phyloP scores from a whole-genome alignment of 2,888 invertebrate genomes.

The Gibbula magus region DNA sequence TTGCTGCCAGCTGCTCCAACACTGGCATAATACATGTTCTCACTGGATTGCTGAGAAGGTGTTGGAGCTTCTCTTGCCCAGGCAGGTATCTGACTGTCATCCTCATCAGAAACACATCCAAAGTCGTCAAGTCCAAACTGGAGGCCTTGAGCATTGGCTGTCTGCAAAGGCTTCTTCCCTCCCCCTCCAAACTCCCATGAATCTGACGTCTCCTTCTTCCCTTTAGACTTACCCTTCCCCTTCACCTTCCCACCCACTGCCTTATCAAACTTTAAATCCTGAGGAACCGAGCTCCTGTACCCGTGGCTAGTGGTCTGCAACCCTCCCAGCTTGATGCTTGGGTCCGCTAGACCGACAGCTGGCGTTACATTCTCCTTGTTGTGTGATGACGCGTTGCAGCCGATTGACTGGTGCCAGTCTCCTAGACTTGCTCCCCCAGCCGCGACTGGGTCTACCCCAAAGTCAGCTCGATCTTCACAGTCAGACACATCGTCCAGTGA shows the following conservation, averaged over 20 bases:
- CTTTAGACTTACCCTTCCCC: not conserved
- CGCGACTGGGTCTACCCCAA: not conserved
- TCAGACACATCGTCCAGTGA: conserved; percentile 44
- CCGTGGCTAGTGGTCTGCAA: not conserved
- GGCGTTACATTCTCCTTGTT: not conserved
- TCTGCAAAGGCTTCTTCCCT: not conserved
- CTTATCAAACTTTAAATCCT: not conserved
- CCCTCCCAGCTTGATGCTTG: not conserved
- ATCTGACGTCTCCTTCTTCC: not conserved
- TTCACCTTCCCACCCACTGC: not conserved
- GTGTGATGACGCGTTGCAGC: not conserved
- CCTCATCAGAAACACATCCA: not conserved
- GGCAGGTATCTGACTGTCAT: no score
- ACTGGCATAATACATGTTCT: no score
- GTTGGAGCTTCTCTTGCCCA: no score
- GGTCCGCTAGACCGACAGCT: not conserved
- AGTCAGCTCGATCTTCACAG: not conserved
- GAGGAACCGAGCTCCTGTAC: not conserved
- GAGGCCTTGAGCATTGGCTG: not conserved
- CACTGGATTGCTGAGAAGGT: no score
- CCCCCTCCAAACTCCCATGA: not conserved
- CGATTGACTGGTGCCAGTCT: not conserved
- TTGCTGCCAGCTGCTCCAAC: no score
- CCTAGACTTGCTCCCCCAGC: not conserved
- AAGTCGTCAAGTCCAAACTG: not conserved